A percentile compares a stretch with the other conserved stretches of the same genome.
These are phyloP conservation scores for Zosterops hypoxanthus DNA, from an alignment of 2,113 vertebrate genomes.

Conservation along the genomic window DNA sequence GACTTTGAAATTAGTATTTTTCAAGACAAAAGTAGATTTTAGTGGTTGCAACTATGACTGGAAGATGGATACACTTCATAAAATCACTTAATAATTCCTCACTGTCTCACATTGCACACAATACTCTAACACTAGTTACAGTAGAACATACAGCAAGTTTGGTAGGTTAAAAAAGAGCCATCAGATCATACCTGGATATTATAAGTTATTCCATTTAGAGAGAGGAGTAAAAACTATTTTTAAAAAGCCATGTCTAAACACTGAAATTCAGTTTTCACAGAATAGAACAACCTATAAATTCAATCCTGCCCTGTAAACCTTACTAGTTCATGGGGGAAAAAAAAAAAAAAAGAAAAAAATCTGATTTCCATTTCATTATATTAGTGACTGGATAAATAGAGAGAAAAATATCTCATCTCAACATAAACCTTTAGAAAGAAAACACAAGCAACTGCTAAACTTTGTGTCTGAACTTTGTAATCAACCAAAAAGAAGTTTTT, in stretches of 20 bases:
- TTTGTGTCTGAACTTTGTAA: not conserved
- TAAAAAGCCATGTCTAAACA: not conserved
- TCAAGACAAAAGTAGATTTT: not conserved
- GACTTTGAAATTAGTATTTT: not conserved
- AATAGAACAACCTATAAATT: not conserved
- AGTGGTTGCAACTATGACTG: not conserved
- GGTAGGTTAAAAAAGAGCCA: not conserved
- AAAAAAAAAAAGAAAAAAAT: not conserved
- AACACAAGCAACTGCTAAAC: not conserved
- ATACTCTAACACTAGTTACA: not conserved
- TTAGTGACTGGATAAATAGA: not conserved
- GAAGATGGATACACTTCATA: not conserved
- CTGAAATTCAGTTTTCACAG: not conserved
- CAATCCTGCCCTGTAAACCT: not conserved
- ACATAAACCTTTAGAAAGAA: not conserved
- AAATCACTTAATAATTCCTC: not conserved
- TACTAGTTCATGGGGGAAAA: fast-evolving
- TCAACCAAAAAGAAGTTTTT: not conserved
- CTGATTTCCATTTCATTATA: not conserved
- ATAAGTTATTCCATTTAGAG: not conserved
- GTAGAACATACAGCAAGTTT: not conserved
- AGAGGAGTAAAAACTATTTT: not conserved
- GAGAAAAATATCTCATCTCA: not conserved
- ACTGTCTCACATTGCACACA: not conserved
- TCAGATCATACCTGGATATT: not conserved